Base-by-base conservation (phyloP, 2,113 vertebrate species). In the Dicerorhinus sumatrensis region DNA sequence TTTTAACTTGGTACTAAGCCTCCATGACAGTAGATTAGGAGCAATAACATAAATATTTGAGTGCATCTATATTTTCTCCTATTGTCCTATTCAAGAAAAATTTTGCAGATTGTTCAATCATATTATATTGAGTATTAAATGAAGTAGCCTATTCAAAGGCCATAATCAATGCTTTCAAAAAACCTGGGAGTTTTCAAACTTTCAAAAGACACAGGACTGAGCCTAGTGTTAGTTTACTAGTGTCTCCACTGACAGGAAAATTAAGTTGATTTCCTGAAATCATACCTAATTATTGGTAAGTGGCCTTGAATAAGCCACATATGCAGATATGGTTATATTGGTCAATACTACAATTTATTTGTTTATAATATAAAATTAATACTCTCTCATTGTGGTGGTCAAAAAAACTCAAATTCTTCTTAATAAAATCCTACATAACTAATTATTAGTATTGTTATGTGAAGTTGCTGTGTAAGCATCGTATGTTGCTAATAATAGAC, bases 341-440 rank as follows among this genome's bases (percentile, higher is more conserved):
- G 8, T 69, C 51, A 82, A 36, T 77, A 70, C 17, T 17, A 84
- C 23, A 72, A 69, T 89, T 83, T 94, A 84, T 39, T 94, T 63
- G 8, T 85, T 93, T 93, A 80, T 92, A 58, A 95, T 84, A 89
- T 48, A 72, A 83, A 96, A 67, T n/a, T 67, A 62, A 80, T 80
- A 29, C 5, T 86, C 31, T 58, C 12, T 82, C 46, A 51, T 18
- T 60, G 17, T 63, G 48, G 33, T 36, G 2, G 8, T 65, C 8
- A 85, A 75, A 91, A 90, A 65, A 21, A 11, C 14, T 84, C 75
- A 91, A 82, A 70, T 79, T 95, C 11, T 67, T 92, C 63, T 89
- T 77, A 20, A 72, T 85, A 67, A 79, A 92, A 91, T 23, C 2
- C n/a, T 56, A 2, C 7, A 18, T 77, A 72, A 76, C 33, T 70